Evolutionary conservation across 2,113 vertebrate species (phyloP).

Genomic region (Gymnorhina tibicen): DNA sequence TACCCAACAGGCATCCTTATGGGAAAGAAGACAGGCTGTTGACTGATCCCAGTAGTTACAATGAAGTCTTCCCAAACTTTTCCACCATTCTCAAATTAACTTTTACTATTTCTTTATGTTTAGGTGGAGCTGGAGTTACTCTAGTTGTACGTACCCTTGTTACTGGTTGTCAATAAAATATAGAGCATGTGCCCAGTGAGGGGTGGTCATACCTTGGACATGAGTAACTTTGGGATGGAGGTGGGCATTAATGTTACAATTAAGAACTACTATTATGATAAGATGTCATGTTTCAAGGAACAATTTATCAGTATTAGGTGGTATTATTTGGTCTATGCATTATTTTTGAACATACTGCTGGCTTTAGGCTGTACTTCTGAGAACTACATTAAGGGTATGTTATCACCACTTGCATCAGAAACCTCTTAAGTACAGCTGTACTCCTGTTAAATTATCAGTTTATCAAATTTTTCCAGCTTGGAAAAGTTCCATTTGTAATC

Average conservation of each 20-base stretch:
- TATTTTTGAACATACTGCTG: background rate
- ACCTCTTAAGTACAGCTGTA: background rate
- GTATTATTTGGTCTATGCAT: background rate
- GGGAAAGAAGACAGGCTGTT: background rate
- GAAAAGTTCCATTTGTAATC: background rate
- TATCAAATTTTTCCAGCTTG: background rate
- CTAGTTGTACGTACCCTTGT: background rate
- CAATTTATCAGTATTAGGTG: background rate
- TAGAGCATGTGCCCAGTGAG: background rate
- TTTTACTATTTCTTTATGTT: background rate
- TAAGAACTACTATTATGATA: no score
- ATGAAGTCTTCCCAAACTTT: background rate
- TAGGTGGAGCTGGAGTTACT: background rate
- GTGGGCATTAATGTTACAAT: background rate
- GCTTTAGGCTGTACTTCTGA: background rate
- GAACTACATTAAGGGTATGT: background rate
- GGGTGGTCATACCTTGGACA: background rate
- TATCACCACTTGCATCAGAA: background rate
- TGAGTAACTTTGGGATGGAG: background rate
- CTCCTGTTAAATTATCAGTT: background rate
- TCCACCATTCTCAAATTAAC: background rate
- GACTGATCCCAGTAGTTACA: fast-evolving
- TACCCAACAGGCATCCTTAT: no score
- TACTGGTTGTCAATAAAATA: background rate
- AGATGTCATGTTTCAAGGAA: background rate